Evolutionary conservation across 1,140 invertebrate genomes (phyloP).

Genomic region (Matsumurasca onukii): DNA sequence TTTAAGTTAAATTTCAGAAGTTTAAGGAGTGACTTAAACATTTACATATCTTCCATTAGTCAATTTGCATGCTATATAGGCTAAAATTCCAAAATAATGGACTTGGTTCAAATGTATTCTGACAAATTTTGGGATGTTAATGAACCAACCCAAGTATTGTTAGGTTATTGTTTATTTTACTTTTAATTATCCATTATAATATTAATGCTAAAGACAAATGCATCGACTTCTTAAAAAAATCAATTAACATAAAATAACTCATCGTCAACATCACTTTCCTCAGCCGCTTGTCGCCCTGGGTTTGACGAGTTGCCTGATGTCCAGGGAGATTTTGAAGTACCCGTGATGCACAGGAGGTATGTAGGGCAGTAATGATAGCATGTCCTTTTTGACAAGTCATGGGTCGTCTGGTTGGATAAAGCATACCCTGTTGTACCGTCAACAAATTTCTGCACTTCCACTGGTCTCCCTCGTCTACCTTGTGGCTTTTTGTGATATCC

Average conservation of each 20-base stretch:
- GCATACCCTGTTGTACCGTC: not conserved
- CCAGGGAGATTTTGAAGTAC: constrained; percentile 4
- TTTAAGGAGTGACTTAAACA: not conserved
- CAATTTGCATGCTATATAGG: not conserved
- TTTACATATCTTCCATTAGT: not conserved
- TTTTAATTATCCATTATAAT: not conserved
- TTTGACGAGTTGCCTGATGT: constrained; percentile 13
- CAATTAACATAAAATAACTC: constrained; percentile 3
- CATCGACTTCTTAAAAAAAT: not conserved
- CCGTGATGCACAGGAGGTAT: constrained; percentile 2
- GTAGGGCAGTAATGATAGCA: constrained; percentile 9
- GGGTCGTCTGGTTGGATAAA: constrained; percentile 9
- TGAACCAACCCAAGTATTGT: not conserved
- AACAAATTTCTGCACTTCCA: constrained; percentile 10
- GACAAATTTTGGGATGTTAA: not conserved
- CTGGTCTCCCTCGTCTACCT: not conserved
- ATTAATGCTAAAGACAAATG: not conserved
- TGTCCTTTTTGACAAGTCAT: not conserved
- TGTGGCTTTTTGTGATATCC: not conserved
- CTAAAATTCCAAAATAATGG: not conserved
- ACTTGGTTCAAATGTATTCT: constrained; percentile 23
- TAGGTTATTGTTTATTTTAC: constrained; percentile 1
- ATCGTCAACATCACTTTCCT: not conserved
- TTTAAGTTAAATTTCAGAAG: not conserved
- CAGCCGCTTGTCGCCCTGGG: not conserved